phyloP scores from a whole-genome alignment of 2,113 vertebrate genomes.

The Solea solea region DNA sequence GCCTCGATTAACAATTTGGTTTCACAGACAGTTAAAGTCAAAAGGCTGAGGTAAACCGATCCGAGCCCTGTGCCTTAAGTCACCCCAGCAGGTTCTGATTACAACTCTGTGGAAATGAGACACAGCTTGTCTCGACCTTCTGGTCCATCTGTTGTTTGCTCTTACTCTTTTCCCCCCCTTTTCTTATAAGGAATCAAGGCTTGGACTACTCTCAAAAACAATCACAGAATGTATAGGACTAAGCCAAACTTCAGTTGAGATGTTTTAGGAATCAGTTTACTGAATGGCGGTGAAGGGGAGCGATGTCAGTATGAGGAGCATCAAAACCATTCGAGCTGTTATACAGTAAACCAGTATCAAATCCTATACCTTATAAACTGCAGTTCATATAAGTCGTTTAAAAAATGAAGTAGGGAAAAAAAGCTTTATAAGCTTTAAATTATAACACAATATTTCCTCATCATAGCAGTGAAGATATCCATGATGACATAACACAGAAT shows the following conservation, averaged over 20 bases:
- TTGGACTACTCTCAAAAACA: slow-evolving; percentile 58
- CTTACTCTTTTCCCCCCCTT: slow-evolving; percentile 5
- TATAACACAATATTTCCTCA: too few relatives aligned
- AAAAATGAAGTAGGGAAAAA: too few relatives aligned
- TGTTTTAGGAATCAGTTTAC: slow-evolving; percentile 51
- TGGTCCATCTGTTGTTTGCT: slow-evolving; percentile 58
- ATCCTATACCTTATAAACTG: background rate
- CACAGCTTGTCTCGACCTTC: slow-evolving; percentile 68
- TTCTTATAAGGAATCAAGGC: slow-evolving; percentile 39
- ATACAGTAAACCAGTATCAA: slow-evolving; percentile 29
- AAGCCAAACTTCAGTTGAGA: slow-evolving; percentile 36
- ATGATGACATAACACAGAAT: too few relatives aligned
- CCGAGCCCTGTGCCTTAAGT: slow-evolving; percentile 48
- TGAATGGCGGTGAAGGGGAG: too few relatives aligned
- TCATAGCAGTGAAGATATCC: too few relatives aligned
- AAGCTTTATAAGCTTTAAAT: too few relatives aligned
- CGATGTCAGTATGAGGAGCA: slow-evolving; percentile 28
- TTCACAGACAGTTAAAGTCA: slow-evolving; percentile 53
- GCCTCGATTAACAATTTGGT: slow-evolving; percentile 34
- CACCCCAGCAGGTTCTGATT: slow-evolving; percentile 82
- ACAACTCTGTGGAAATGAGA: slow-evolving; percentile 82
- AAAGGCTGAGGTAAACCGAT: slow-evolving; percentile 61
- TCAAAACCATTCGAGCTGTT: slow-evolving; percentile 19
- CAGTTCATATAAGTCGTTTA: too few relatives aligned
- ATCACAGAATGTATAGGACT: slow-evolving; percentile 41